Base-by-base conservation (phyloP, 2,888 invertebrate genomes). In the Diaperis boleti region DNA sequence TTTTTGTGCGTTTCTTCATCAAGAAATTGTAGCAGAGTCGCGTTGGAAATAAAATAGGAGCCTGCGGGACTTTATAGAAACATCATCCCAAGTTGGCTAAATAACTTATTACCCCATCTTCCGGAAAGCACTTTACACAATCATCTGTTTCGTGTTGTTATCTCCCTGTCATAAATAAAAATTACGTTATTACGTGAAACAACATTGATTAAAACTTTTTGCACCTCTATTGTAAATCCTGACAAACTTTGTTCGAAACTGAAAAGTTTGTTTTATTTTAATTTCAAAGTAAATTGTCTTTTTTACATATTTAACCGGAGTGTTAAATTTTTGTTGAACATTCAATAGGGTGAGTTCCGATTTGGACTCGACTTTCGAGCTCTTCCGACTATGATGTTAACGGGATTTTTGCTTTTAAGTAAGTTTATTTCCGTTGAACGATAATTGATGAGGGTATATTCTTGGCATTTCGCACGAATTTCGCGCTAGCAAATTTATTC, bases 401-500 rank as follows among this genome's bases (percentile, higher is more conserved):
- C 37, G 6, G 13, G 17, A 50, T 37, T 50, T 50, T 50, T 37
- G 50, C 50, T 50, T 50, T 50, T 26, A 37, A 50, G 50, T 37
- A 20, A 50, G 35, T 50, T 37, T 37, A 50, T 50, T 50, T 50
- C 37, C 50, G 50, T 17, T 22, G 35, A 50, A 22, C 20, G 35
- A 50, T 29, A 50, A 50, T 50, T 50, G 50, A 50, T 50, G 50
- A 35, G 22, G 37, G 22, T 37, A 35, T 37, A 37, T 22, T 26
- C 22, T 17, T 1, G 13, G 33, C 6, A 15, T 17, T 50, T 35
- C 11, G 49, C 35, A 11, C 14, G 20, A 20, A 15, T 33, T 31
- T 49, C 20, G 33, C 35, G 37, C 52, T 39, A 6, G 14, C 39
- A 35, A 49, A 49, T 49, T 49, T 49, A 33, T 49, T 35, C 49